Evolutionary conservation across 2,888 invertebrate species (phyloP).

Genomic region (Phortica magna): DNA sequence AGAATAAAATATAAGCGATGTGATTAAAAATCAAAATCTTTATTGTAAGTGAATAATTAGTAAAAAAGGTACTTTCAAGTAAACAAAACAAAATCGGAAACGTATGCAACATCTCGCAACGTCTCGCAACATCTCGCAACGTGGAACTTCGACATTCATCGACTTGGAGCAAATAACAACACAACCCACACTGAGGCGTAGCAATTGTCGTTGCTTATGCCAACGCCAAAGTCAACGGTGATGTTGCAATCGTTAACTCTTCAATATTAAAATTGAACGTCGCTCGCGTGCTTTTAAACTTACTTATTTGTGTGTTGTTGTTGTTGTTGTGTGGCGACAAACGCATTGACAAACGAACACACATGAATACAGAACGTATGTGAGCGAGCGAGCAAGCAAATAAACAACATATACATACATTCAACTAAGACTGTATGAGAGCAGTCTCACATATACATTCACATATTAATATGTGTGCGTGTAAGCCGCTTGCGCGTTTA

Average conservation of each 20-base stretch:
- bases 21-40: too few species aligned
- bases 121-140: background rate
- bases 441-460: background rate
- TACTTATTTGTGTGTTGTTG: too few species aligned
- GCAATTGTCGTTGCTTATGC: background rate
- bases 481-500: background rate
- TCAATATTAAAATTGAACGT: constrained; percentile 23
- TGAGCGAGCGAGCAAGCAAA: background rate
- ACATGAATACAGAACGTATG: background rate
- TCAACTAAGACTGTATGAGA: background rate
- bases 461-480: background rate
- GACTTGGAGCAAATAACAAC: background rate
- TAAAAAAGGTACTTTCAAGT: too few species aligned
- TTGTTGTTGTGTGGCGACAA: background rate
- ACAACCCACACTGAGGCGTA: background rate
- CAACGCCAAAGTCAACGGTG: constrained; percentile 3
- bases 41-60: too few species aligned
- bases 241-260: constrained; percentile 22
- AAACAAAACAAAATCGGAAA: too few species aligned
- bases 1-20: too few species aligned
- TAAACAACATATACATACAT: background rate
- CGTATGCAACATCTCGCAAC: background rate
- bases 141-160: background rate
- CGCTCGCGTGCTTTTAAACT: background rate
- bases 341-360: background rate